Evolutionary conservation across 2,113 vertebrate species (phyloP), one percentile per base, ranked within the genome.

Genomic region (Callipepla squamata): DNA sequence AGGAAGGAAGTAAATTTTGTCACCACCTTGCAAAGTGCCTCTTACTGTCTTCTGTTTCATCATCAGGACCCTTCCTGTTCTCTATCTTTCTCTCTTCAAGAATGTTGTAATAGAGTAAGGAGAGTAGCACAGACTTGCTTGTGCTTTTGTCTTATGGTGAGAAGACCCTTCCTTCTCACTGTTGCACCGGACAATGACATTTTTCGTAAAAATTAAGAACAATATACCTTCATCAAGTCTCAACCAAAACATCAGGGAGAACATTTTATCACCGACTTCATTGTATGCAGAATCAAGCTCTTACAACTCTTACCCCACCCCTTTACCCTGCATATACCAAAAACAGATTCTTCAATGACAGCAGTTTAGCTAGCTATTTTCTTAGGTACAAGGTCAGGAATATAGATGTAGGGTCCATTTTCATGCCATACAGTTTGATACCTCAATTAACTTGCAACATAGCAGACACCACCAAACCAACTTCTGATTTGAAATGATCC

Each of bases 121-220:
- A 66, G 7, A 28, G 11, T 3, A 84, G 11, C 11, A 72, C 28
- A 55, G 12, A 11, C 2, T n/a, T 4, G 1, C 1, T 25, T 62
- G 14, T 2, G 8, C 7, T 34, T 55, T 0, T 0, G 6, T 13
- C 15, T 78, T 4, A 8, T 1, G 6, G 30, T 3, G 7, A 2
- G 3, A 42, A 30, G 14, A 42, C 73, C 61, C 51, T 63, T 42
- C 25, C 32, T 3, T 57, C 75, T 55, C 28, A 5, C 1, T 7
- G 13, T 4, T 65, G 16, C 57, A 8, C 18, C 65, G 4, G 17
- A 47, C 25, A 7, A 12, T 1, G 11, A 47, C 4, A 12, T 12
- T 45, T 67, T 45, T 59, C 2, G 51, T 47, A 28, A 34, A 40
- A 62, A n/a, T 1, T 57, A 19, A 26, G 9, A 40, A 13, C 10